Evolutionary conservation across 2,888 invertebrate genomes (phyloP), one percentile per base, ranked within the genome.

Genomic region (Drosophila prolongata): DNA sequence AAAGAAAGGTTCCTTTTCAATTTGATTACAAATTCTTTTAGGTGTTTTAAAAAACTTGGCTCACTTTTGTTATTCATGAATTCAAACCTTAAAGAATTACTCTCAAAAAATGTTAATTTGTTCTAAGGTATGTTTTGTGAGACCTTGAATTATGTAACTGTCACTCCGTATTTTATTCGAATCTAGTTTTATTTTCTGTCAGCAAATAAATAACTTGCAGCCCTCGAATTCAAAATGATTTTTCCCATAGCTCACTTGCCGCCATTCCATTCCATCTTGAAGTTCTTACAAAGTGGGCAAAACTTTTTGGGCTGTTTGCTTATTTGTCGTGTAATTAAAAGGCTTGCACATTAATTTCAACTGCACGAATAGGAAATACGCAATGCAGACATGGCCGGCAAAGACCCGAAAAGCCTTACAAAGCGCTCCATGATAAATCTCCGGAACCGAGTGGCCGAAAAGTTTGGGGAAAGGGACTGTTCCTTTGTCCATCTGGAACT

Each of bases 291-390:
- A 74, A 65, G 65, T 56, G 66, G 24, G 52, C 65, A 56, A 81
- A 83, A 87, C 68, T 52, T 82, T 81, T 81, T 72, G 55, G 67
- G 60, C 72, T 84, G 85, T 81, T 82, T 86, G 79, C 86, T 87
- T 82, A 78, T 84, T 84, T 86, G 78, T 82, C 79, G 77, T 77
- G 75, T 80, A 84, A 84, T 84, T 84, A 84, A 86, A 84, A 86
- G 86, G 80, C 86, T 73, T 66, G 86, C 80, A 77, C 84, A 84
- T 84, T 84, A 83, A 84, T 84, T 86, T 79, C 70, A 57, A 75
- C 78, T 81, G 82, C 78, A 80, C 76, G 66, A 67, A 70, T 70
- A 68, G 76, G 75, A 83, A 80, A 72, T 78, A 75, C 85, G 82
- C 82, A 82, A 66, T 82, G 82, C 82, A 78, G 82, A 75, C 69